Conservation (phyloP, 2,797 vertebrate genomes). For the Florisuga fusca region DNA sequence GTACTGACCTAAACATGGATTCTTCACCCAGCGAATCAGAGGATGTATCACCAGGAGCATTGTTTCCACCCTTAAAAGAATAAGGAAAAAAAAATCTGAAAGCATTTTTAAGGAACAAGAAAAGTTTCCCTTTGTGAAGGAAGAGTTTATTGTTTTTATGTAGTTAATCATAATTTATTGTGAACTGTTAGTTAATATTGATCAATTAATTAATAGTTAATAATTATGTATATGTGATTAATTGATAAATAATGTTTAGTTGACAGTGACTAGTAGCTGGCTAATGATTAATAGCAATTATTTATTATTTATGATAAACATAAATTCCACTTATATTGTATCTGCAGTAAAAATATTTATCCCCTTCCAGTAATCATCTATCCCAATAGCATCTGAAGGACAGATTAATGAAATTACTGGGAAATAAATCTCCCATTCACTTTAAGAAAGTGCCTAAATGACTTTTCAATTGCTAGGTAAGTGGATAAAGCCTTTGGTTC, state of each 20-base stretch:
- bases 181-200: background rate
- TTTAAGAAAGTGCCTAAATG: background rate
- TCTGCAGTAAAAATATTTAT: background rate
- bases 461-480: background rate
- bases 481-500: background rate
- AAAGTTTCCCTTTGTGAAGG: background rate
- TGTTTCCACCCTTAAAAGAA: background rate
- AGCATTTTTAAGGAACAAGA: background rate
- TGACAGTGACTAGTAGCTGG: background rate
- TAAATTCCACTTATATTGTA: background rate
- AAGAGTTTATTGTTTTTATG: background rate
- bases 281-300: background rate
- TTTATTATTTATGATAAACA: background rate
- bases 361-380: background rate
- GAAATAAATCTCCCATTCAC: background rate
- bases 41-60: accelerated
- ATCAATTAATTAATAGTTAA: background rate
- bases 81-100: background rate
- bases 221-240: background rate
- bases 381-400: background rate
- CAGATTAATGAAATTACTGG: background rate
- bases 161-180: background rate
- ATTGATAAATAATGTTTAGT: background rate
- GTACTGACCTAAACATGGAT: background rate
- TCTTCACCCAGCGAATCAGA: background rate